Evolutionary conservation across 2,888 invertebrate species (phyloP), one percentile per base, ranked within the genome.

Genomic region (Diogma glabrata): DNA sequence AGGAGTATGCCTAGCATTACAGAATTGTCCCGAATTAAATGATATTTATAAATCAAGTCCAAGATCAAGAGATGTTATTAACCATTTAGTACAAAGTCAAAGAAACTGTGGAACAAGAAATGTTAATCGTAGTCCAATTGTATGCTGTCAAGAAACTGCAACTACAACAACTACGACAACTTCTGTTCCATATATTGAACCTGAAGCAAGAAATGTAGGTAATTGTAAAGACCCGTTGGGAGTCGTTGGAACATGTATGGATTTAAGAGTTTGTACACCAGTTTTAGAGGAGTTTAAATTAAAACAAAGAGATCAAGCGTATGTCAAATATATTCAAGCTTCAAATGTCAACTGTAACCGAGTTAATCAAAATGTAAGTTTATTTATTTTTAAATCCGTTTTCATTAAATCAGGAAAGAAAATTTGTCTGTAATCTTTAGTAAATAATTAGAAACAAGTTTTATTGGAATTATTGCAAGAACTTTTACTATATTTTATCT

Each of bases 121-220:
- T 45, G 8, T 63, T 3, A 60, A 63, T n/a, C 59, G 64, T 7
- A 67, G 67, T 58, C 67, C 70, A 8, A 57, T 69, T 60, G 68
- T 69, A 63, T 52, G 56, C 28, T 55, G 48, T 19, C 20, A 55
- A 43, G 51, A 54, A 46, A 26, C 16, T 16, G 9, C 14, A 49
- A 16, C n/a, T 8, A 19, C 30, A 14, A 47, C 40, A 23, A 51
- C 47, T 33, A 43, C 50, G 45, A 45, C 4, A 19, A 45, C 26
- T 4, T 49, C 28, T 26, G 38, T 26, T 30, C 54, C 40, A 47
- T 33, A 40, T 23, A 26, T 16, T n/a, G 28, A 16, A 17, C 30
- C 40, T 9, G 3, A 22, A 26, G 16, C 24, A 5, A 22, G 16
- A 10, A 14, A n/a, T 9, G 14, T 12, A 9, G 30, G 30, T n/a